Base-by-base conservation (phyloP, 2,888 invertebrate species). In the Pantelozetes paolii region DNA sequence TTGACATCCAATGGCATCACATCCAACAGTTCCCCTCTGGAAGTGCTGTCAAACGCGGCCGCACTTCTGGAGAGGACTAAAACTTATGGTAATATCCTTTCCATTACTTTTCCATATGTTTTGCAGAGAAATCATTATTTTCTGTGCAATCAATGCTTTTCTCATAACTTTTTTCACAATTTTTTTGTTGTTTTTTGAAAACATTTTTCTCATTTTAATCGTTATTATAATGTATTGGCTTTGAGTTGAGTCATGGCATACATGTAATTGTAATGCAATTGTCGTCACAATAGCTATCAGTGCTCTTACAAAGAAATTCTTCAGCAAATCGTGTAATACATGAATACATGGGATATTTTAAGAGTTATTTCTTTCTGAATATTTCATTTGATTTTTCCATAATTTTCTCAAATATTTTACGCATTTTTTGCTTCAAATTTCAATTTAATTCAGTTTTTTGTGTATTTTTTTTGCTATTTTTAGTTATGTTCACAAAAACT, bases 41-140 rank as follows among this genome's bases (percentile, higher is more conserved):
- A 71, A 50, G 50, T 71, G 42, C 42, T 71, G 3, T 71, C 71
- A 71, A 71, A 71, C 26, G 71, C 71, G 50, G 71, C 71, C 50
- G 71, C 71, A 50, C 48, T 50, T 26, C 40, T 71, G 18, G 64
- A 64, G n/a, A 64, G 23, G 57, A 23, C 64, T 13, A 64, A 64
- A 64, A 64, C 36, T 40, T 64, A 13, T 40, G 64, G 64, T 64
- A 64, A 23, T 50, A 50, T 45, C 15, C 2, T 45, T 45, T 36
- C 36, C 5, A 36, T 36, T 36, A 11, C 11, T 8, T 36, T 36
- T 36, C 36, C 5, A n/a, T n/a, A n/a, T n/a, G n/a, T n/a, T n/a
- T n/a, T n/a, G n/a, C n/a, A n/a, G n/a, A n/a, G n/a, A n/a, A 36
- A 8, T 36, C 36, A 36, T 8, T 36, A 36, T 36, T 36, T 36